These are phyloP conservation scores for Taeniopygia guttata DNA, from an alignment of 2,797 vertebrate genomes.

Conservation along the genomic window DNA sequence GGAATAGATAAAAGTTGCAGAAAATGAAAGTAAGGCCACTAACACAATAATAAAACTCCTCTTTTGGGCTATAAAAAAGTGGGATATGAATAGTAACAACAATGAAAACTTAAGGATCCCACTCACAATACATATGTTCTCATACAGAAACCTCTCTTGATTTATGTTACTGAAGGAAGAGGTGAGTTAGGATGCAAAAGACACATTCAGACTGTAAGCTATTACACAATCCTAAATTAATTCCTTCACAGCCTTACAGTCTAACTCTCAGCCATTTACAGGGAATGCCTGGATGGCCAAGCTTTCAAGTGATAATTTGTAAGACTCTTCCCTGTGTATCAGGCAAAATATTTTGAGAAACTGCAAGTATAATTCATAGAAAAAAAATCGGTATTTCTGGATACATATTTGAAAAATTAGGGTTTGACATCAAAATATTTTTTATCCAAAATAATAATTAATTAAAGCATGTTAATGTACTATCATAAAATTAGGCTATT, in stretches of 20 bases:
- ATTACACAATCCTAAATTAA: not conserved
- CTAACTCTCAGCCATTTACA: slow-evolving; percentile 4
- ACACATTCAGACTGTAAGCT: not conserved
- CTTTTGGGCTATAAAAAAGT: not conserved
- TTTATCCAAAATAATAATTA: not conserved
- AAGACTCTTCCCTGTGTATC: not conserved
- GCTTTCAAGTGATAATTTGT: slow-evolving; percentile 11
- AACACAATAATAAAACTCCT: not conserved
- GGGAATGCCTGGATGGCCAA: not conserved
- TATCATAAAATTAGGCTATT: not conserved
- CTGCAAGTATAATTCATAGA: not conserved
- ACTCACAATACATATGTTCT: not conserved
- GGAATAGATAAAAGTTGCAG: slow-evolving; percentile 26
- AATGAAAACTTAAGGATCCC: not conserved
- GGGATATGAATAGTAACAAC: not conserved
- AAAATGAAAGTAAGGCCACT: slow-evolving; percentile 10
- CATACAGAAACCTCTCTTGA: not conserved
- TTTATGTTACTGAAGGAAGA: not conserved
- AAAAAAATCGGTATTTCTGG: not conserved
- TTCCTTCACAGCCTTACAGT: not conserved
- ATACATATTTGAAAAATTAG: not conserved
- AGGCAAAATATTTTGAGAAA: slow-evolving; percentile 37
- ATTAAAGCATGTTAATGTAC: not conserved
- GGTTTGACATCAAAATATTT: not conserved
- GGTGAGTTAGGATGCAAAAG: not conserved